These are phyloP conservation scores for Drosophila paulistorum DNA, from an alignment of 1,140 invertebrate genomes.

Conservation along the genomic window DNA sequence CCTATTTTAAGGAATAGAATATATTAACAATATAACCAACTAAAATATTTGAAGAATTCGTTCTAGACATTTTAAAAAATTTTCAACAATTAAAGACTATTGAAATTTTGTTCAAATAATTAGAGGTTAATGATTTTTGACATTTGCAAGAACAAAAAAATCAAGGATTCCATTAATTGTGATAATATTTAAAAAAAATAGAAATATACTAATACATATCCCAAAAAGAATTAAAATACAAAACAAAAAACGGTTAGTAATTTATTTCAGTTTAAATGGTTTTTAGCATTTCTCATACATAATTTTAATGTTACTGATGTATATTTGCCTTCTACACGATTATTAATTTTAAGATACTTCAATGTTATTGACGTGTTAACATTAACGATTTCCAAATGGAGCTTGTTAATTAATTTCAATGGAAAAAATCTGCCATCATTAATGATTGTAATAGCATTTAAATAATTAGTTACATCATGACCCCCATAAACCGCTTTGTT, in stretches of 20 bases:
- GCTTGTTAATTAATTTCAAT: constrained; percentile 73
- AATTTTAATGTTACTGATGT: neutral
- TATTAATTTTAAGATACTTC: constrained; percentile 29
- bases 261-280: neutral
- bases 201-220: too few species aligned
- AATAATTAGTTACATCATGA: constrained; percentile 75
- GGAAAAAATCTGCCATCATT: constrained; percentile 56
- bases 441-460: constrained; percentile 68
- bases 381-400: constrained; percentile 46
- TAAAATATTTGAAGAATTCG: too few species aligned
- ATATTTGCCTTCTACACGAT: constrained; percentile 3
- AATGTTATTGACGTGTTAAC: constrained; percentile 38
- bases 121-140: too few species aligned
- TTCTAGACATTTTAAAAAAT: too few species aligned
- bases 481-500: constrained; percentile 25
- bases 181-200: too few species aligned
- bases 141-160: too few species aligned
- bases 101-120: too few species aligned
- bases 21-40: too few species aligned
- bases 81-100: too few species aligned
- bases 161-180: too few species aligned
- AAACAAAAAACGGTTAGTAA: neutral
- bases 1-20: too few species aligned
- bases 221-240: too few species aligned
- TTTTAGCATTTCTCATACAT: neutral